Evolutionary conservation across 1,140 invertebrate species (phyloP).

Genomic region (Drosophila kanapiae): DNA sequence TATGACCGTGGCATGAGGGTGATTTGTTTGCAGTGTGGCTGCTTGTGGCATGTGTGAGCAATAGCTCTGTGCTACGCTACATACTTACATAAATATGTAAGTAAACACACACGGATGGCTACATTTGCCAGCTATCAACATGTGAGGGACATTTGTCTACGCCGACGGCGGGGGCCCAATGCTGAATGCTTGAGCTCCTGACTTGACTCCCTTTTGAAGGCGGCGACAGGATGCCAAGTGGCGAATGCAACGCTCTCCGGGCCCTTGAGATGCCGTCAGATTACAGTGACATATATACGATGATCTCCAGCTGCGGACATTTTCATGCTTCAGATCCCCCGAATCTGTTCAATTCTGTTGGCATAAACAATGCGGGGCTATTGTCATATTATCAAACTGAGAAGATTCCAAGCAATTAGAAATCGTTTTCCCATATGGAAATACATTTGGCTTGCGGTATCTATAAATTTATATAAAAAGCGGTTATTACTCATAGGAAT

Average conservation of each 20-base stretch:
- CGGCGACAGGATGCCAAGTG: conserved; percentile 47
- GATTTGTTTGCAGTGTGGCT: conserved; percentile 24
- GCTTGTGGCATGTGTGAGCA: conserved; percentile 18
- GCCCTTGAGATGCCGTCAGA: conserved; percentile 24
- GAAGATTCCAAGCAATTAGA: conserved; percentile 18
- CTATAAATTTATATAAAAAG: neutral
- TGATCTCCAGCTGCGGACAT: conserved; percentile 26
- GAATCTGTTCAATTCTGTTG: neutral
- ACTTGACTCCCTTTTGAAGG: conserved; percentile 39
- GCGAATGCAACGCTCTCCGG: conserved; percentile 36
- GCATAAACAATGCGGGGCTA: conserved; percentile 13
- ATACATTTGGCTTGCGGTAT: neutral
- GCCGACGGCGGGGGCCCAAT: conserved; percentile 6
- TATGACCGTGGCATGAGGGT: neutral
- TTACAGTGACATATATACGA: conserved; percentile 30
- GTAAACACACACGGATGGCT: conserved; percentile 4
- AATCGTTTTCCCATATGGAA: conserved; percentile 8
- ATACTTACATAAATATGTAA: neutral
- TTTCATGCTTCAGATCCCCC: neutral
- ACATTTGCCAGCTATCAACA: conserved; percentile 29
- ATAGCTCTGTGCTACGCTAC: conserved; percentile 1
- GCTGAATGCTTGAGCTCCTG: conserved; percentile 45
- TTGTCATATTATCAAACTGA: conserved; percentile 3
- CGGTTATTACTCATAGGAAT: neutral
- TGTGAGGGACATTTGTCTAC: conserved; percentile 45